Percentiles rank a stretch among this genome's conserved stretches.
These are phyloP conservation scores for Octopus sinensis DNA, from an alignment of 1,140 invertebrate genomes.

Conservation along the genomic window DNA sequence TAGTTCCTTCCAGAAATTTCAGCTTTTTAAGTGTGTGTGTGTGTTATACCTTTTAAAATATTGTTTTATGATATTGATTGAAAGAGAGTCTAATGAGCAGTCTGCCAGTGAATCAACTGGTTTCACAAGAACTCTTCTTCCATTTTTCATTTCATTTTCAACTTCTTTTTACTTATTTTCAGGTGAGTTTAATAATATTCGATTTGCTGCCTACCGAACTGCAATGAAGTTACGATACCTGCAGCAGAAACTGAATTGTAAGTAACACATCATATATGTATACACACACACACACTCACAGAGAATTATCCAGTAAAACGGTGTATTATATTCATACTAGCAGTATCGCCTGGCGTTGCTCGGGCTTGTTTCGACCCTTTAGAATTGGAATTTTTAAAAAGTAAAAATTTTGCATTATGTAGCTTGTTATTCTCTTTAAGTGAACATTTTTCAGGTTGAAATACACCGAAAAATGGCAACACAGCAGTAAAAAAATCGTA, in stretches of 20 bases:
- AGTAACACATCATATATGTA: slow-evolving; percentile 51
- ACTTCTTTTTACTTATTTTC: slow-evolving; percentile 48
- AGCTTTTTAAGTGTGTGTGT: not conserved
- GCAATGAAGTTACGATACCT: slow-evolving; percentile 94
- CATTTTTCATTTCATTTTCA: not conserved
- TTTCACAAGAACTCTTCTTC: not conserved
- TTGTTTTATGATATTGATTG: not conserved
- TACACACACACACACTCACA: no score
- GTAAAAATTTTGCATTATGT: no score
- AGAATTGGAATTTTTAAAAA: no score
- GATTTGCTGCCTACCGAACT: slow-evolving; percentile 97
- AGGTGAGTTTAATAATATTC: slow-evolving; percentile 90
- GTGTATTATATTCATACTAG: no score
- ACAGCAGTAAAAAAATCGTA: no score
- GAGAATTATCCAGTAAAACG: no score
- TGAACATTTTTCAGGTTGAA: no score
- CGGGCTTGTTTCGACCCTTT: no score
- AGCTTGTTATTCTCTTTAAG: no score
- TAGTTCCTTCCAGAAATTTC: not conserved
- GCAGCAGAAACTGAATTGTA: slow-evolving; percentile 80
- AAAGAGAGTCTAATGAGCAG: not conserved
- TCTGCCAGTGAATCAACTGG: not conserved
- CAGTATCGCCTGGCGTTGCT: no score
- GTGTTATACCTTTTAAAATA: not conserved
- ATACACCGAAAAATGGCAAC: no score